A percentile compares a stretch with the other conserved stretches of the same genome.
Conservation (phyloP, 2,113 vertebrate genomes). For the Aplodontia rufa region DNA sequence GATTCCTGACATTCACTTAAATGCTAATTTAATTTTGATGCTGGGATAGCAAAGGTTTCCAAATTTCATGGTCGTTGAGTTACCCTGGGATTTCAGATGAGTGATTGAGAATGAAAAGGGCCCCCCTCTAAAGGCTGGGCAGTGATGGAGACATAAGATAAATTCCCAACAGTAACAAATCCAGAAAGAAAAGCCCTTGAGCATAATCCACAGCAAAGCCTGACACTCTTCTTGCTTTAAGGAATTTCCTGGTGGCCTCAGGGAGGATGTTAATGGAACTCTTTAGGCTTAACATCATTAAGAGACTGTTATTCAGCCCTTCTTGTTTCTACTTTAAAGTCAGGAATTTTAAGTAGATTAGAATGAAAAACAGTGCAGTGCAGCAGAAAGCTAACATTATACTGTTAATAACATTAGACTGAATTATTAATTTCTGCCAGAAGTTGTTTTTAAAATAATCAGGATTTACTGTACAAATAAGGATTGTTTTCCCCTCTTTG, state of each 20-base stretch:
- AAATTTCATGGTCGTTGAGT: conserved; percentile 71
- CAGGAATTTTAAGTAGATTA: conserved; percentile 83
- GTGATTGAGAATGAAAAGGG: conserved; percentile 52
- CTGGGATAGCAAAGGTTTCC: conserved; percentile 70
- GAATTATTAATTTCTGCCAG: conserved; percentile 76
- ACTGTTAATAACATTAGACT: conserved; percentile 72
- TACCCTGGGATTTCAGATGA: conserved; percentile 75
- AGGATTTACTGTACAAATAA: conserved; percentile 63
- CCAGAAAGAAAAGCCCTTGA: conserved; percentile 69
- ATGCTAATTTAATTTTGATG: conserved; percentile 81
- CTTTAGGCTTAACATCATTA: conserved; percentile 79
- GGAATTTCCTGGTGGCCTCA: conserved; percentile 79
- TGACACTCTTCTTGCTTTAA: conserved; percentile 75
- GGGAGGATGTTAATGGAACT: conserved; percentile 79
- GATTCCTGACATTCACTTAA: conserved; percentile 80
- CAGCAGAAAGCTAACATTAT: conserved; percentile 73
- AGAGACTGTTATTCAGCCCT: conserved; percentile 64
- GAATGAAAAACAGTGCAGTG: conserved; percentile 59
- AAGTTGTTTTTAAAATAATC: conserved; percentile 70
- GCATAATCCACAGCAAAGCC: conserved; percentile 68
- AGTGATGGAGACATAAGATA: conserved; percentile 78
- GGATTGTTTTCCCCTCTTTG: conserved; percentile 53
- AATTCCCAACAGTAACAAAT: conserved; percentile 65
- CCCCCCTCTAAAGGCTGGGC: conserved; percentile 55
- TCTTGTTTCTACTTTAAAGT: conserved; percentile 80